phyloP scores from a whole-genome alignment of 37 sponge, comb jelly and placozoan genomes.

The Axinella damicornis region DNA sequence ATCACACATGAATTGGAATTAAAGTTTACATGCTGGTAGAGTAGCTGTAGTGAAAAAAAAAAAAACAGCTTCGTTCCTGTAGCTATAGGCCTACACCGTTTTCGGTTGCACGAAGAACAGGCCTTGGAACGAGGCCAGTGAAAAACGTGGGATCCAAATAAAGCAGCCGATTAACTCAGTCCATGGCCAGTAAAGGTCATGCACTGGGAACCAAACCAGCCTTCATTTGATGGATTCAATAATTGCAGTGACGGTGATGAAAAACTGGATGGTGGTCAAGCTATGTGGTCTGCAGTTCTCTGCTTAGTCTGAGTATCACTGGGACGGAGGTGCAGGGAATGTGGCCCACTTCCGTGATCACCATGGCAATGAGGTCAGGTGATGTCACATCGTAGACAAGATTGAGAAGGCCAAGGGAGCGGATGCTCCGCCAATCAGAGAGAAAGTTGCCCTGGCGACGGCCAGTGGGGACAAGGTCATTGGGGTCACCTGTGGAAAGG shows the following conservation, averaged over 20 bases:
- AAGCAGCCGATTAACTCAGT: neutral
- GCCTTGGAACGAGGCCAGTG: too few species aligned
- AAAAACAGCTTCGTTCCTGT: too few species aligned
- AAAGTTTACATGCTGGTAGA: too few species aligned
- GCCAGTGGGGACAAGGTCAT: conserved; percentile 74
- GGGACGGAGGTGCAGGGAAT: conserved; percentile 99
- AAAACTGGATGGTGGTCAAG: too few species aligned
- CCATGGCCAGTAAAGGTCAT: neutral
- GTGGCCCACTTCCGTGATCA: conserved; percentile 93
- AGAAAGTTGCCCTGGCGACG: conserved; percentile 57
- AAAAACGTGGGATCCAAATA: too few species aligned
- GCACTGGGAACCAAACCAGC: neutral
- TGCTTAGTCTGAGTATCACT: conserved; percentile 88
- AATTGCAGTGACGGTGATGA: neutral
- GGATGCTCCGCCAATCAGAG: conserved; percentile 77
- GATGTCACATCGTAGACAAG: conserved; percentile 97
- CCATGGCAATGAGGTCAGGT: conserved; percentile 93
- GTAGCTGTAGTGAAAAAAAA: too few species aligned
- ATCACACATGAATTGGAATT: too few species aligned
- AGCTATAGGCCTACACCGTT: too few species aligned
- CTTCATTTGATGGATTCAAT: neutral
- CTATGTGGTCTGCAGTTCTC: conserved; percentile 10
- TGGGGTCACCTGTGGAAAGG: conserved; percentile 85
- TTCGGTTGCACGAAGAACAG: too few species aligned
- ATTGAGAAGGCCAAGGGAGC: conserved; percentile 85